These are phyloP conservation scores for Garrulus glandarius DNA, from an alignment of 2,797 vertebrate species.

Conservation along the genomic window DNA sequence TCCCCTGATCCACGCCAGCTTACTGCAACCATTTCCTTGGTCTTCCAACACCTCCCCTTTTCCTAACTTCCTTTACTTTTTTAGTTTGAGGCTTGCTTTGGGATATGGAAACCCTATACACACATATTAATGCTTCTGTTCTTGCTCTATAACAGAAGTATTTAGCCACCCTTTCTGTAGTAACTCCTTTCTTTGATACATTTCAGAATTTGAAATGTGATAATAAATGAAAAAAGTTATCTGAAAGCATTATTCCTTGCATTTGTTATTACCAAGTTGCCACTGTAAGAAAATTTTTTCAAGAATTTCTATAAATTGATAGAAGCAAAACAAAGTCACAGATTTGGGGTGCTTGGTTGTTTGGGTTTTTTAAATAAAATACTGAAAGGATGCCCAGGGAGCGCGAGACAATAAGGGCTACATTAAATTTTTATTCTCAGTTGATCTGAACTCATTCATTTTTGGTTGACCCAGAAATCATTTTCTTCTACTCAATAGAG, in stretches of 20 bases:
- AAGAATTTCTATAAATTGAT: not conserved
- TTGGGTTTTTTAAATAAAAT: not conserved
- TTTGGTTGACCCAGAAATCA: not conserved
- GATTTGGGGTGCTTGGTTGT: rapidly evolving
- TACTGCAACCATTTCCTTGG: not conserved
- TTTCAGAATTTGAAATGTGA: not conserved
- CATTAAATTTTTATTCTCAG: not conserved
- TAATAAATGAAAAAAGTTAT: not conserved
- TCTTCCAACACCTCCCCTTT: not conserved
- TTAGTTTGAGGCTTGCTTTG: not conserved
- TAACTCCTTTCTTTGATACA: not conserved
- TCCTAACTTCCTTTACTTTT: not conserved
- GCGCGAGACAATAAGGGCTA: not conserved
- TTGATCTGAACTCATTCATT: not conserved
- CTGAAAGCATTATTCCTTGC: not conserved
- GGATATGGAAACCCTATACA: not conserved
- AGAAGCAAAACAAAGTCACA: not conserved
- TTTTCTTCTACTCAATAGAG: not conserved
- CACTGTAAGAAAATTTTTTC: not conserved
- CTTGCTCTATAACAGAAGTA: not conserved
- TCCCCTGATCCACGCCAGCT: not conserved
- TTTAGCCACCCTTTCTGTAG: not conserved
- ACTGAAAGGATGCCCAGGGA: not conserved
- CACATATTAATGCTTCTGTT: not conserved
- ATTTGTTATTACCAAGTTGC: not conserved